These are phyloP conservation scores for Tiliqua scincoides DNA, from an alignment of 2,113 vertebrate species.

Conservation along the genomic window DNA sequence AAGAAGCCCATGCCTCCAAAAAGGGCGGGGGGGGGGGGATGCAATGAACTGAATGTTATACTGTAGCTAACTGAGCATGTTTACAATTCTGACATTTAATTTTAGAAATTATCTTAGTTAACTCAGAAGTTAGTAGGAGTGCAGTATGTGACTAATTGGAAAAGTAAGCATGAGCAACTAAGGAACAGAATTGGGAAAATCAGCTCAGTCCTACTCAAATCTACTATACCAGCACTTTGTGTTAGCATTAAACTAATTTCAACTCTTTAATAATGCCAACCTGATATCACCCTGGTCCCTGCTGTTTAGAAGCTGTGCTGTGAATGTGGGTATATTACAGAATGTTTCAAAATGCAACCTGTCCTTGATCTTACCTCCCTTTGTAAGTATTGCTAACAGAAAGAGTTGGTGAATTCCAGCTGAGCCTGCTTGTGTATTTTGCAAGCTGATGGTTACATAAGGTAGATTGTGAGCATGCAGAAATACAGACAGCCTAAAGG, in stretches of 20 bases:
- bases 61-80: background rate
- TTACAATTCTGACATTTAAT: background rate
- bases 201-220: background rate
- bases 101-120: background rate
- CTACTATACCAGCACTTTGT: background rate
- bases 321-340: background rate
- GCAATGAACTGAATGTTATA: background rate
- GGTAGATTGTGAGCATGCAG: background rate
- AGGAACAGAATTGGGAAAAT: background rate
- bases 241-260: background rate
- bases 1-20: too few relatives aligned
- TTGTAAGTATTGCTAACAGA: constrained; percentile 31
- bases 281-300: background rate
- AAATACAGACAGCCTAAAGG: constrained; percentile 1
- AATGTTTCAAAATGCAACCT: background rate
- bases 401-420: constrained; percentile 22
- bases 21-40: background rate
- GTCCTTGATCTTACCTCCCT: constrained; percentile 18
- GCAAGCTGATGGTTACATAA: background rate
- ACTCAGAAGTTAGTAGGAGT: background rate
- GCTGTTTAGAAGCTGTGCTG: constrained; percentile 24
- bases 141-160: background rate
- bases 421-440: background rate
- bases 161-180: too few relatives aligned
- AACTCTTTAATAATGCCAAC: background rate